Evolutionary conservation across 2,113 vertebrate species (phyloP), one percentile per base, ranked within the genome.

Genomic region (Gymnocephalus cernua): DNA sequence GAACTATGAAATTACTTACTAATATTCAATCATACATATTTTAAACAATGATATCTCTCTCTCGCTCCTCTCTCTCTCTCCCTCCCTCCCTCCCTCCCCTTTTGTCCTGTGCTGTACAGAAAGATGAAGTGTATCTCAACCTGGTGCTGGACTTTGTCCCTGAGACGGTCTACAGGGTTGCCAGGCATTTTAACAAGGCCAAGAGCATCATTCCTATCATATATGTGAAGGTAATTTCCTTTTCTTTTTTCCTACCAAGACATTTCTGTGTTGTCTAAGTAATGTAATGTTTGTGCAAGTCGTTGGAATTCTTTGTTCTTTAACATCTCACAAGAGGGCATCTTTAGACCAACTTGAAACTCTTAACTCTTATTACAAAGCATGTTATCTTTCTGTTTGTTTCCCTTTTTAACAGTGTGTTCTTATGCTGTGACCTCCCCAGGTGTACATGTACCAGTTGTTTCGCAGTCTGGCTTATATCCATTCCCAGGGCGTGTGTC

Each of bases 391-490:
- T 54, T 58, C 45, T 61, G 1, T 58, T 58, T 74, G 2, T 23
- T 11, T 13, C 1, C 5, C 27, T 29, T 32, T 48, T 32, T 1
- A 19, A 18, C 25, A 5, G 14, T 14, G 15, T 54, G 4, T 45
- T 32, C 11, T 27, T 6, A 3, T 66, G 38, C 50, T 59, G 35
- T 38, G 19, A 7, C 45, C 53, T 80, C 69, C 47, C 44, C 89
- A 97, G 97, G 97, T 98, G 57, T 98, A 98, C 91, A 98, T 98
- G 97, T 98, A 98, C 94, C 97, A 98, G 95, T 94, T 98, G 77
- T 98, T 98, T 93, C 96, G 97, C 87, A 98, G 97, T 85, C 88
- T 98, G 93, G 97, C 97, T 74, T 98, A 98, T 88, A 98, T 98
- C 92, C 97, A 98, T 95, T 98, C 97, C 93, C 97, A 98, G 92